Evolutionary conservation across 2,797 vertebrate genomes (phyloP).

Genomic region (Sebastes miniatus): DNA sequence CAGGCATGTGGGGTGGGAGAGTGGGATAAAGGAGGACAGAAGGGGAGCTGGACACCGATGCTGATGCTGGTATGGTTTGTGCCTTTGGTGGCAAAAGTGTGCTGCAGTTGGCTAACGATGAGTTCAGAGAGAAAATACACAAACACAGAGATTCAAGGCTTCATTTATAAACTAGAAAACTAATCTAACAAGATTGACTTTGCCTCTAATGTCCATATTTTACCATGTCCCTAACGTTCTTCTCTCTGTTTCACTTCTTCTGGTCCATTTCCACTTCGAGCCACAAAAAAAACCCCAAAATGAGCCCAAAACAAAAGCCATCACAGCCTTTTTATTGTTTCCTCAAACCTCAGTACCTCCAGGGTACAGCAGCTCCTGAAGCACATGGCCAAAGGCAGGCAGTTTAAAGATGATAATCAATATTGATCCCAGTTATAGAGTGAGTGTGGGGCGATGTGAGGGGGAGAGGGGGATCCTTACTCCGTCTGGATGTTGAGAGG

Average conservation of each 20-base stretch:
- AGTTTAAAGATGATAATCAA: conserved; percentile 80
- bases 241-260: neutral
- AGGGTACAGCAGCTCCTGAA: conserved; percentile 23
- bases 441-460: conserved; percentile 21
- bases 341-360: neutral
- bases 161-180: neutral
- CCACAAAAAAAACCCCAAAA: neutral
- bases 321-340: conserved; percentile 7
- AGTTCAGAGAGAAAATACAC: neutral
- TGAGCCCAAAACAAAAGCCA: neutral
- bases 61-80: neutral
- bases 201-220: neutral
- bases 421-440: conserved; percentile 78
- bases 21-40: conserved; percentile 15
- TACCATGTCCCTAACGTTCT: neutral
- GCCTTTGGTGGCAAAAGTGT: neutral
- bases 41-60: conserved; percentile 11
- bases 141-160: neutral
- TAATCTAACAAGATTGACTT: neutral
- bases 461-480: conserved; percentile 6
- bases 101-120: neutral
- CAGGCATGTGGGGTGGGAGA: conserved; percentile 14
- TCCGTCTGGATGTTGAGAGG: conserved; percentile 44
- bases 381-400: conserved; percentile 56
- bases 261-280: neutral